Percentiles rank a stretch among this genome's conserved stretches.
phyloP scores from a whole-genome alignment of 2,797 vertebrate genomes.

The Sylvia borin region DNA sequence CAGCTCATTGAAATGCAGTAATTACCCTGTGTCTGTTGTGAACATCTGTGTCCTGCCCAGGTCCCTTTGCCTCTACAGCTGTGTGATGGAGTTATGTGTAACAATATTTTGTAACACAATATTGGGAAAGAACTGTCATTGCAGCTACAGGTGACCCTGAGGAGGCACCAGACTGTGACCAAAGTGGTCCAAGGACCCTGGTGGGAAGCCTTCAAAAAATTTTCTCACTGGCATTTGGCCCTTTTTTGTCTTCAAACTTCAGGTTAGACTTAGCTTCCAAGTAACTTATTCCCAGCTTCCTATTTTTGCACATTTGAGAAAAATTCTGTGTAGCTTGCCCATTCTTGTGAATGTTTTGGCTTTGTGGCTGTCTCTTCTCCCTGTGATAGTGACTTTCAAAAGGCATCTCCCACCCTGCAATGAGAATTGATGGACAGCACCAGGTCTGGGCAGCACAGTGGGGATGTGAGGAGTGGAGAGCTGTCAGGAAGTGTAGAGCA shows the following conservation, averaged over 20 bases:
- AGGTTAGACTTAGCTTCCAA: neutral
- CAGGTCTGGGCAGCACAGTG: neutral
- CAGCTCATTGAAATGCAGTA: neutral
- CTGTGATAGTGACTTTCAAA: neutral
- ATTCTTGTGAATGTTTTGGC: neutral
- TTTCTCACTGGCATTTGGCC: neutral
- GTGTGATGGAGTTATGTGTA: neutral
- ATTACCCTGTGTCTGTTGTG: neutral
- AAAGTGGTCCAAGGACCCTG: neutral
- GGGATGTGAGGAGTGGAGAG: accelerated
- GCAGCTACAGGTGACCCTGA: accelerated
- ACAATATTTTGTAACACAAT: neutral
- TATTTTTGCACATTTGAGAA: neutral
- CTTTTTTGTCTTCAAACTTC: neutral
- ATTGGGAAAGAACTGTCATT: accelerated
- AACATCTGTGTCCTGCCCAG: accelerated
- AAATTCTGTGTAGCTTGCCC: neutral
- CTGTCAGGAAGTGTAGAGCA: neutral
- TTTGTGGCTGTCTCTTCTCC: neutral
- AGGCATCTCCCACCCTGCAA: neutral
- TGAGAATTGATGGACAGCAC: neutral
- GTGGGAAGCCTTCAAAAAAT: neutral
- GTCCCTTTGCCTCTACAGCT: neutral
- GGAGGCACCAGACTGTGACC: neutral
- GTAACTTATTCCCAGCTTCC: neutral